Base-by-base conservation (phyloP, 2,113 vertebrate species). In the Cromileptes altivelis region DNA sequence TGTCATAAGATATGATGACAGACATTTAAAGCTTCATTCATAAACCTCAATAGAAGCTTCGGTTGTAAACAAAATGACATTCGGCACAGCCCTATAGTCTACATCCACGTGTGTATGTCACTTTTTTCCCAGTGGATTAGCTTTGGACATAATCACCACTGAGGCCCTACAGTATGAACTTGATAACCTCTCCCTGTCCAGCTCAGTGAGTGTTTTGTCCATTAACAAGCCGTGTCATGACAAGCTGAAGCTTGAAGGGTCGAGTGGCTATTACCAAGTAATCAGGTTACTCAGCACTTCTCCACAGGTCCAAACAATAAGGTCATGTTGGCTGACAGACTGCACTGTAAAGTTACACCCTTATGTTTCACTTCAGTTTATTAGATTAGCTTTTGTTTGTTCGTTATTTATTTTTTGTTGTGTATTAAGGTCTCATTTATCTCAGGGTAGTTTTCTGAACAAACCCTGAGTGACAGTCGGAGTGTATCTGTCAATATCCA, bases 261-360 rank as follows among this genome's bases (percentile, higher is more conserved):
- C 27, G 61, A 45, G 56, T 65, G 80, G 63, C 73, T 74, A 13
- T 78, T 74, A 56, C 67, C 56, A 50, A 73, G 71, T 73, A 83
- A 86, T 89, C 61, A 42, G 53, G 80, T 83, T 77, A 74, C 76
- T 80, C 76, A 45, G 56, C 84, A 74, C 73, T 77, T 80, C 69
- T 61, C 56, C 49, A 23, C 65, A 0, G 53, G 57, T 79, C 55
- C 53, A 42, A 76, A 86, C 62, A 85, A 81, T 70, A 63, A 80
- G 40, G 69, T 70, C 77, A 67, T 6, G 1, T 30, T 82, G 57
- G 27, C 68, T 60, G 19, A 64, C 62, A 3, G 21, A 47, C 47
- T 14, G 63, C 47, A 53, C 47, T 76, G 60, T 42, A 18, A 82
- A 55, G 67, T 37, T 37, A 56, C 61, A 60, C 71, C 33, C 33